phyloP scores from a whole-genome alignment of 2,888 invertebrate genomes.

The Drosophila sordidula region DNA sequence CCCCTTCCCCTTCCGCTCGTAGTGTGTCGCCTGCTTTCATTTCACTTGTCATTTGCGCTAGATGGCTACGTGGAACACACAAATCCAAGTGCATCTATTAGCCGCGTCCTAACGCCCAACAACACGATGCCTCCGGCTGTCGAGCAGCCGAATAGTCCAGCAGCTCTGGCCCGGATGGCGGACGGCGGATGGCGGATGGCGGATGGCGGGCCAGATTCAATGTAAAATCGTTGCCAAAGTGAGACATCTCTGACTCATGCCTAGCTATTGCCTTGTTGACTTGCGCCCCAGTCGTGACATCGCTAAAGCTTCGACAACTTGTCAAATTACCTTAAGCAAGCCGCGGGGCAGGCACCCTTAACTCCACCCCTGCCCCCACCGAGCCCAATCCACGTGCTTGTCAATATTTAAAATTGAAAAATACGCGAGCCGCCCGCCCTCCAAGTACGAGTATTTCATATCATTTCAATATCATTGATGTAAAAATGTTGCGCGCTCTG shows the following conservation, averaged over 20 bases:
- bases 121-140: conserved; percentile 52
- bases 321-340: conserved; percentile 78
- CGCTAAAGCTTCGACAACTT: conserved; percentile 76
- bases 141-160: conserved; percentile 5
- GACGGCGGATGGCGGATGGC: neutral
- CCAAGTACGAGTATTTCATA: conserved; percentile 66
- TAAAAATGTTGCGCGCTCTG: conserved; percentile 56
- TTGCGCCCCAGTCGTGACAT: conserved; percentile 66
- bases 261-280: conserved; percentile 49
- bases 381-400: conserved; percentile 32
- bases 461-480: conserved; percentile 79
- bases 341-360: conserved; percentile 51
- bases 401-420: conserved; percentile 73
- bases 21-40: conserved; percentile 40
- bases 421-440: conserved; percentile 43
- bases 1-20: neutral
- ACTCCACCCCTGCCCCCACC: neutral
- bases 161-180: conserved; percentile 5
- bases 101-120: conserved; percentile 61
- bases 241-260: conserved; percentile 40
- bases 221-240: conserved; percentile 46
- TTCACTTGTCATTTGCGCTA: conserved; percentile 55
- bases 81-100: conserved; percentile 72
- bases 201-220: conserved; percentile 11
- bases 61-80: conserved; percentile 39